Evolutionary conservation across 1,140 invertebrate genomes (phyloP).

Genomic region (Harpegnathos saltator): DNA sequence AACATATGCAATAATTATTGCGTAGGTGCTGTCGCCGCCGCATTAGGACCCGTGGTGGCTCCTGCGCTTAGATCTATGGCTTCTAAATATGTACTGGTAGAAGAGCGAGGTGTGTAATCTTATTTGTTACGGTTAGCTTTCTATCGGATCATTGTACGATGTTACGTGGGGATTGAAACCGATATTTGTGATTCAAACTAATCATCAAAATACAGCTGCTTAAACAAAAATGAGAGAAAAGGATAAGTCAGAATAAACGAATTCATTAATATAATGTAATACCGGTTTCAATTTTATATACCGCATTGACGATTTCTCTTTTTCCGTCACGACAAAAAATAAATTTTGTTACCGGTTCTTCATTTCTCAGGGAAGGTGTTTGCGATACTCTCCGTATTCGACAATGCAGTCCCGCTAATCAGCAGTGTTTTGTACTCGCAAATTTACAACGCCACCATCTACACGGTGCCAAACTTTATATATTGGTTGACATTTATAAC

Average conservation of each 20-base stretch:
- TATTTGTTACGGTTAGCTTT: neutral
- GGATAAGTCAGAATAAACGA: too few relatives aligned
- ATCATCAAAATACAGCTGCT: neutral
- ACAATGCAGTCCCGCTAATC: slow-evolving; percentile 91
- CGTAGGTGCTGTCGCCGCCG: slow-evolving; percentile 88
- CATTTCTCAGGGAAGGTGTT: slow-evolving; percentile 89
- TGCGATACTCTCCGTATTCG: slow-evolving; percentile 90
- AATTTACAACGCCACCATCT: slow-evolving; percentile 89
- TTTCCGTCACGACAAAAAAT: neutral
- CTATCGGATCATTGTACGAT: neutral
- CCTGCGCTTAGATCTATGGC: slow-evolving; percentile 91
- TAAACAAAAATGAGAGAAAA: too few relatives aligned
- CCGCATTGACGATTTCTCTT: neutral
- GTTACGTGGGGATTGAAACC: neutral
- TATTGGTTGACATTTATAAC: slow-evolving; percentile 90
- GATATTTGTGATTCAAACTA: neutral
- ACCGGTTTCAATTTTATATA: neutral
- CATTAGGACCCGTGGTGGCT: slow-evolving; percentile 90
- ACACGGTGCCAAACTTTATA: slow-evolving; percentile 87
- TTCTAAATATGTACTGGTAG: slow-evolving; percentile 89
- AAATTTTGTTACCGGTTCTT: neutral
- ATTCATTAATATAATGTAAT: too few relatives aligned
- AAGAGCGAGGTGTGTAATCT: slow-evolving; percentile 88
- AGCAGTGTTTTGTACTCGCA: slow-evolving; percentile 90
- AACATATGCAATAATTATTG: slow-evolving; percentile 32